Base-by-base conservation (phyloP, 2,113 vertebrate genomes). In the Aramus guarauna region DNA sequence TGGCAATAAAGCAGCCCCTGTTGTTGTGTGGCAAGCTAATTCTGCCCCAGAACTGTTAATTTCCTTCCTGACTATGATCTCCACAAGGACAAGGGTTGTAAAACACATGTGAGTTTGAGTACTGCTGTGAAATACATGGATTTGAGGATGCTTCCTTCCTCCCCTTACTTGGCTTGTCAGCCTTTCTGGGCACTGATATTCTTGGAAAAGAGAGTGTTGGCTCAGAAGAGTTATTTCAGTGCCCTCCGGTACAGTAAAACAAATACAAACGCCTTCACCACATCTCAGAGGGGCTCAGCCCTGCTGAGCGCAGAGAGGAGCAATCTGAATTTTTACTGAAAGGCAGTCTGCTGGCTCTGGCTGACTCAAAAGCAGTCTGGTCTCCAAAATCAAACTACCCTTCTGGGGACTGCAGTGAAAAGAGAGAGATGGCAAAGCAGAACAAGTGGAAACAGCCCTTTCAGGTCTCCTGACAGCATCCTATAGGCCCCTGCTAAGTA, bases 271-370 rank as follows among this genome's bases (percentile, higher is more conserved):
- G 34, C 36, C 77, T 90, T 91, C 36, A 39, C 17, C 21, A 36
- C 30, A 60, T 18, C n/a, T 50, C 15, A 53, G 78, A 73, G 24
- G 19, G 2, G 2, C 5, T 9, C 15, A 73, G 43, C 4, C 19
- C 37, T 74, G 36, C 27, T 0, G 0, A 85, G 39, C 34, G 76
- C 24, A 60, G 41, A 86, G n/a, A 55, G 8, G 4, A 81, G 20
- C 32, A 50, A 63, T 30, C 17, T 60, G 43, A 77, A 62, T 66
- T 90, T 91, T 76, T 77, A 74, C 24, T 62, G 15, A 84, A 81
- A 94, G 36, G 29, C 34, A 85, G 5, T 72, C 43, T 72, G 26
- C 27, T 80, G 21, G 24, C 24, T 88, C 55, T 37, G 29, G 26
- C 12, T 77, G 47, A 53, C 14, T 78, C 6, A 1, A 85, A 88